A percentile compares a stretch with the other conserved stretches of the same genome.
Evolutionary conservation across 2,888 invertebrate genomes (phyloP).

Genomic region (Buathra laborator): DNA sequence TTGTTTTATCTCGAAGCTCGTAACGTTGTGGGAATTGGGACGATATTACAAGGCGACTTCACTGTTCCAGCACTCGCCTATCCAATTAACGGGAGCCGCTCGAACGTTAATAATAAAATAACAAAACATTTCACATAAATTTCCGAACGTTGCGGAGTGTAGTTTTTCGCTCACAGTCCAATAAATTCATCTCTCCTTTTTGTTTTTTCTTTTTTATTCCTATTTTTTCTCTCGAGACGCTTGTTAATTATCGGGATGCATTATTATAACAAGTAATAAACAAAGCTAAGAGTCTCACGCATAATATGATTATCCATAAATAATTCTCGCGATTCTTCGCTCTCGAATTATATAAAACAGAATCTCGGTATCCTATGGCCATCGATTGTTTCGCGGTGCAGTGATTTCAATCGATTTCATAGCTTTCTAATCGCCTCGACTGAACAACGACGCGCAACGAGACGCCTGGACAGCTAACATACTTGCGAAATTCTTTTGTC

Average conservation of each 20-base stretch:
- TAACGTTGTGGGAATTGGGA: constrained; percentile 52
- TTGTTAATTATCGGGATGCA: constrained; percentile 18
- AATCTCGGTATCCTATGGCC: constrained; percentile 6
- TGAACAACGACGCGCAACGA: neutral
- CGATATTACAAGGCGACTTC: constrained; percentile 24
- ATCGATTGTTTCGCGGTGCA: constrained; percentile 60
- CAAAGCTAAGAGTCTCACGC: constrained; percentile 32
- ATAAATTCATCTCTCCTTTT: neutral
- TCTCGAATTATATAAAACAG: constrained; percentile 7
- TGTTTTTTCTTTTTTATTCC: neutral
- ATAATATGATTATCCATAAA: constrained; percentile 4
- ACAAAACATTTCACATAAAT: constrained; percentile 25
- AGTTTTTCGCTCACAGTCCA: constrained; percentile 19
- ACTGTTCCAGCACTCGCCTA: constrained; percentile 5
- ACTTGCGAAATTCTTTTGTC: neutral
- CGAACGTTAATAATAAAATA: constrained; percentile 26
- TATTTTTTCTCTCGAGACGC: neutral
- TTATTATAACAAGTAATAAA: neutral
- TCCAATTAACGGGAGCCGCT: constrained; percentile 46
- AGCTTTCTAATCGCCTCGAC: constrained; percentile 70
- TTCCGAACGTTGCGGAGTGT: neutral
- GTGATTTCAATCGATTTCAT: constrained; percentile 71
- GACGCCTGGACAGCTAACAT: neutral
- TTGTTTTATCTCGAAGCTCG: constrained; percentile 23
- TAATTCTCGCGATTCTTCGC: neutral